Base-by-base conservation (phyloP, 1,140 invertebrate genomes). In the Plodia interpunctella region DNA sequence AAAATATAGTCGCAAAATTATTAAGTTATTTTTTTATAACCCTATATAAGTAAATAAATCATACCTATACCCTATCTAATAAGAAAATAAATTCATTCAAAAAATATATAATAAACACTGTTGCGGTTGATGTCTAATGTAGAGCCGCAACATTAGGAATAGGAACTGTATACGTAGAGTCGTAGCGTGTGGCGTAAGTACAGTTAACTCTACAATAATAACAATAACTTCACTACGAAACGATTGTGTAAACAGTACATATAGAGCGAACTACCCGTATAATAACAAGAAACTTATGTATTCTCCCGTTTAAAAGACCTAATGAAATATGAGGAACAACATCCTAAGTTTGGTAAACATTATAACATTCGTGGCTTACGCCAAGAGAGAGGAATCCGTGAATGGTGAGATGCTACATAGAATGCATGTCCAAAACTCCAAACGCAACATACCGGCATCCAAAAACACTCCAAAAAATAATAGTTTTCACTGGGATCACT, bases 371-470 rank as follows among this genome's bases (percentile, higher is more conserved):
- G n/a, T 44, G 38, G 38, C 50, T 52, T 17, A 52, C 50, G 50
- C 50, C 50, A 44, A 44, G 38, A 44, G 38, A 44, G 38, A 44
- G 38, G 38, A 44, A 15, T 44, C 38, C 38, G 38, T 51, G 50
- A 51, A 51, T 51, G 50, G 20, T 20, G 13, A 51, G 50, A 51
- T 25, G 50, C 38, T 44, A 44, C 38, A 44, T 10, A 44, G 38
- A 3, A n/a, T 44, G n/a, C n/a, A 5, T 9, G 20, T 25, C 19
- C 50, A n/a, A 51, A 20, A 51, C 13, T 20, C 15, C 20, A 51
- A 51, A 51, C 18, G 0, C 20, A 51, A 51, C 50, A 51, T 51
- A 51, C 50, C 50, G 50, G 50, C 20, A 51, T 51, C 18, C 18
- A 20, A 51, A 51, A 25, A 15, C 38, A 44, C 38, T 44, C 38